A percentile compares a stretch with the other conserved stretches of the same genome.
Evolutionary conservation across 2,888 invertebrate species (phyloP).

Genomic region (Atethmia centrago): DNA sequence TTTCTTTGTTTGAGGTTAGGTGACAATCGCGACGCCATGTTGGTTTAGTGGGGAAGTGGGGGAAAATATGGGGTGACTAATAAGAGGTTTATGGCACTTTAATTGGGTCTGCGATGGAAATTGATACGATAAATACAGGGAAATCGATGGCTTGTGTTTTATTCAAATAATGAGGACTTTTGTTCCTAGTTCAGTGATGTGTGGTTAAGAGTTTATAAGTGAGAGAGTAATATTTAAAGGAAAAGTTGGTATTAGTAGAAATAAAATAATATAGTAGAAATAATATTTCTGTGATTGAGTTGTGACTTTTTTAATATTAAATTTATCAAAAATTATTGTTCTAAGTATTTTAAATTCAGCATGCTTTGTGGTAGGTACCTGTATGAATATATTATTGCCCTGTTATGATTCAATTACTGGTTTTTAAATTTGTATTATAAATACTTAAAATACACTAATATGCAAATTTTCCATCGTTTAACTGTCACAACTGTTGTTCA

Average conservation of each 20-base stretch:
- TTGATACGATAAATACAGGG: slow-evolving; percentile 75
- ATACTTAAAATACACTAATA: neutral
- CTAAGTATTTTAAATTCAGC: neutral
- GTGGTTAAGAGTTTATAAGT: slow-evolving; percentile 12
- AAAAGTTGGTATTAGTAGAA: neutral
- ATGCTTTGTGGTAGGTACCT: too few relatives aligned
- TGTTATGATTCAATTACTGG: neutral
- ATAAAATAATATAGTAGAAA: neutral
- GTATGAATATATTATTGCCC: neutral
- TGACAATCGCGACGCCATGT: slow-evolving; percentile 90
- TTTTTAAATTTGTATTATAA: neutral
- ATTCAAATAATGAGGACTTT: slow-evolving; percentile 70
- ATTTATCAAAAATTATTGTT: neutral
- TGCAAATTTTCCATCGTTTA: neutral
- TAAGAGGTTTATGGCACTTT: slow-evolving; percentile 87
- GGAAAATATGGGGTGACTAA: slow-evolving; percentile 83
- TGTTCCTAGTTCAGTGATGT: slow-evolving; percentile 22
- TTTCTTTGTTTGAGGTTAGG: slow-evolving; percentile 80
- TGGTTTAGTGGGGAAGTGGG: slow-evolving; percentile 84
- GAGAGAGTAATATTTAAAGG: neutral
- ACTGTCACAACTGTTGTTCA: neutral
- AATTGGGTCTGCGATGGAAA: slow-evolving; percentile 86
- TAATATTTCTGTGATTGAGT: neutral
- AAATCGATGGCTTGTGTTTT: slow-evolving; percentile 76
- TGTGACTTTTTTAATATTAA: neutral